These are phyloP conservation scores for Itoplectis maculator DNA, from an alignment of 2,888 invertebrate genomes.

Conservation along the genomic window DNA sequence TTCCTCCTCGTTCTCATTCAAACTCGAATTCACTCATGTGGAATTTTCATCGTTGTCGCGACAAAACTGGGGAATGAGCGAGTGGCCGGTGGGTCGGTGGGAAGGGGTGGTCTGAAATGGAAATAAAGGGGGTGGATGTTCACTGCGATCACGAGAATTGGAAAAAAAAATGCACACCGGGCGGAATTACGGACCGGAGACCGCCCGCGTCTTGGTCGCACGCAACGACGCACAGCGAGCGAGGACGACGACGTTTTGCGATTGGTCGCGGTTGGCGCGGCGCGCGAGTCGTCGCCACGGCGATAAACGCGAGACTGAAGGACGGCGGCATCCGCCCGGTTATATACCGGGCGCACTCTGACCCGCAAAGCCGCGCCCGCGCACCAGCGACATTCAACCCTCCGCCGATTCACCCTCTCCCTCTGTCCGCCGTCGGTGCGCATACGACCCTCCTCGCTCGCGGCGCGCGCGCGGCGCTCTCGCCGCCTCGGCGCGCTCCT, in stretches of 20 bases:
- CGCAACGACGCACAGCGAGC: neutral
- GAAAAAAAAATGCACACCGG: neutral
- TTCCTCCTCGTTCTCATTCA: slow-evolving; percentile 8
- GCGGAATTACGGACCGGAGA: neutral
- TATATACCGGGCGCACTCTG: slow-evolving; percentile 83
- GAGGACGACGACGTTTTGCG: neutral
- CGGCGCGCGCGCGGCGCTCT: slow-evolving; percentile 34
- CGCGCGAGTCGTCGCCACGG: slow-evolving; percentile 73
- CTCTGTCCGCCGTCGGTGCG: slow-evolving; percentile 55
- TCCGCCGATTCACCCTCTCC: slow-evolving; percentile 62
- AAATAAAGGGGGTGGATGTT: slow-evolving; percentile 10
- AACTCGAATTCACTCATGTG: neutral
- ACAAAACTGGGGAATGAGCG: too few relatives aligned
- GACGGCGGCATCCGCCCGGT: slow-evolving; percentile 83
- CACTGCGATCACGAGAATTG: slow-evolving; percentile 1
- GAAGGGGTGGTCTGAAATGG: slow-evolving; percentile 13
- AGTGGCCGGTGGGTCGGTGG: too few relatives aligned
- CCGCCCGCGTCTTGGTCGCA: neutral
- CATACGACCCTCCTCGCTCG: slow-evolving; percentile 26
- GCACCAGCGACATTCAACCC: slow-evolving; percentile 77
- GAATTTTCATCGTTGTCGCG: neutral
- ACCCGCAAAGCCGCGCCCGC: slow-evolving; percentile 84
- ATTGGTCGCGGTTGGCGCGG: slow-evolving; percentile 45
- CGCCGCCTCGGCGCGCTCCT: slow-evolving; percentile 49
- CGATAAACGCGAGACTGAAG: slow-evolving; percentile 82